phyloP scores from a whole-genome alignment of 2,113 vertebrate genomes.

The Odontesthes bonariensis region DNA sequence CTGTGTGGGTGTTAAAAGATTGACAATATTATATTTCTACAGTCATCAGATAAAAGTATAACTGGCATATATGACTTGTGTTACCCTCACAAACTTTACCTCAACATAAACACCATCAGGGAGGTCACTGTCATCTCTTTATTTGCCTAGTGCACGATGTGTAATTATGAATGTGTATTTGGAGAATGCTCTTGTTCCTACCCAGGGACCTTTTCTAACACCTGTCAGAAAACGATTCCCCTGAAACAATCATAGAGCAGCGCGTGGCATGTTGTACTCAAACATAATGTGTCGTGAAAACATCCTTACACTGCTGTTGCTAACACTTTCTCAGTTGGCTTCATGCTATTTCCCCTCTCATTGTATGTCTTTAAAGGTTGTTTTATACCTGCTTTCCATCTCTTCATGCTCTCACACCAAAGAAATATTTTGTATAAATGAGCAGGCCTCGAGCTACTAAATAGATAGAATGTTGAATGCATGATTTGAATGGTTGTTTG shows the following conservation, averaged over 20 bases:
- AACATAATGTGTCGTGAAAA: conserved; percentile 88
- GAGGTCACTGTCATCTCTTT: conserved; percentile 59
- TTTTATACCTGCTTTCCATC: conserved; percentile 45
- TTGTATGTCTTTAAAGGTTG: conserved; percentile 24
- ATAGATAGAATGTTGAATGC: conserved; percentile 50
- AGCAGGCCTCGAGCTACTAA: conserved; percentile 43
- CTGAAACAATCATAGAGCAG: conserved; percentile 90
- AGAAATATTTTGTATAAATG: conserved; percentile 30
- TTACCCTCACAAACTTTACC: conserved; percentile 56
- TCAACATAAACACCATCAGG: conserved; percentile 47
- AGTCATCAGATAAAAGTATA: conserved; percentile 49
- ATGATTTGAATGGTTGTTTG: conserved; percentile 6
- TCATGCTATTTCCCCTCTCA: conserved; percentile 41
- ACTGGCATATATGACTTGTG: conserved; percentile 47
- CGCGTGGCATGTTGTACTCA: conserved; percentile 87
- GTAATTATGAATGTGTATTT: conserved; percentile 64
- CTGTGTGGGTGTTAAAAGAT: conserved; percentile 33
- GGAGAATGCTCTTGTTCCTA: conserved; percentile 39
- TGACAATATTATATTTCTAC: conserved; percentile 41
- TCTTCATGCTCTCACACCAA: conserved; percentile 27
- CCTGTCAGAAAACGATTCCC: conserved; percentile 89
- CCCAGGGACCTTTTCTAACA: conserved; percentile 78
- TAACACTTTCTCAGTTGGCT: conserved; percentile 33
- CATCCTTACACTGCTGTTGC: conserved; percentile 72
- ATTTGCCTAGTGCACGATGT: conserved; percentile 58